Base-by-base conservation (phyloP, 2,888 invertebrate genomes). In the Aspidiotus rigidus region DNA sequence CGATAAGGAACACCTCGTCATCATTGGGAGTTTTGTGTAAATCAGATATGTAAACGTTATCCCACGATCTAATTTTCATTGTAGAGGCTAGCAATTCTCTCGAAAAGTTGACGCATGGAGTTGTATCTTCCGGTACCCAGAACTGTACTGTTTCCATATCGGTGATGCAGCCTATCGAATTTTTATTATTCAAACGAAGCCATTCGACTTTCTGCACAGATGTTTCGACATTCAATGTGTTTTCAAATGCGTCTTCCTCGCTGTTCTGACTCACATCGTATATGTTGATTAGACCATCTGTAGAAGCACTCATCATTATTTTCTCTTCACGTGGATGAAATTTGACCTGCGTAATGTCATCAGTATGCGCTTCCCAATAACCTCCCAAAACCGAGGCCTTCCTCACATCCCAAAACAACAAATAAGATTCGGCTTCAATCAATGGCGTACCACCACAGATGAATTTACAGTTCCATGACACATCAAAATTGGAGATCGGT, bases 251-350 rank as follows among this genome's bases (percentile, higher is more conserved):
- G 74, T 90, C 88, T 70, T 92, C 90, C 79, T 94, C 94, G 0
- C 78, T 80, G 0, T 80, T 75, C 76, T 91, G 83, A 62, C 83
- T 81, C 28, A 94, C 81, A 77, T 94, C 88, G 78, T 86, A 95
- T 3, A 91, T 76, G 78, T 94, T 94, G 1, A 94, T 83, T 15
- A 95, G 81, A 0, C 93, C 93, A 78, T 95, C 94, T 0, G 85
- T 83, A 1, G 91, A 87, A 0, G 91, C 90, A 0, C 90, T 85
- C 13, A 86, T 84, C 67, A 95, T 75, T 8, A 81, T 77, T 76
- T 89, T 85, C 3, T 82, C 78, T 75, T 87, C 84, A 8, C 76
- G 78, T 66, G 84, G 82, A 81, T 91, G 87, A 78, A 93, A 93
- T 76, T 82, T 82, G 0, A 89, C 82, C 79, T 86, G 84, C 8